Conservation (phyloP, 2,113 vertebrate species). For the Onychostoma macrolepis region DNA sequence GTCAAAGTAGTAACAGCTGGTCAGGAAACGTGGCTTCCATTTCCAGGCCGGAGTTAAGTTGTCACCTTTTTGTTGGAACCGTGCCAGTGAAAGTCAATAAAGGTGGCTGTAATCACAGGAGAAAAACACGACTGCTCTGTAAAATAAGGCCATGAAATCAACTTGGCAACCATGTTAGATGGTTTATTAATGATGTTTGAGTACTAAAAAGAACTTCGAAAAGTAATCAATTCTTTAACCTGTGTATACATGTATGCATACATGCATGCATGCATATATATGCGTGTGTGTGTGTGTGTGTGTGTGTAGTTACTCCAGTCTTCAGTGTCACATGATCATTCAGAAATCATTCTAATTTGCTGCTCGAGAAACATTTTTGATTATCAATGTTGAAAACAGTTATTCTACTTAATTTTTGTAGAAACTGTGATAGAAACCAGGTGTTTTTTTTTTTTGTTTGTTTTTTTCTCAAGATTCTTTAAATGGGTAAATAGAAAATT, state of each 20-base stretch:
- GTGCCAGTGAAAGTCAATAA: background rate
- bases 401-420: no score
- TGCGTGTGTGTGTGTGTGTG: no score
- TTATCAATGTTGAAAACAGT: no score
- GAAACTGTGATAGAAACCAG: no score
- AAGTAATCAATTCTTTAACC: background rate
- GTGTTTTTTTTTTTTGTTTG: no score
- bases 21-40: slow-evolving; percentile 1
- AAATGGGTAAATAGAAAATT: background rate
- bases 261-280: no score
- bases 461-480: background rate
- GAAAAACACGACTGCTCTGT: background rate
- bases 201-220: background rate
- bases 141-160: slow-evolving; percentile 17
- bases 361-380: no score
- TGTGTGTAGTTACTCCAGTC: background rate
- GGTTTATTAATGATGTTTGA: slow-evolving; percentile 9
- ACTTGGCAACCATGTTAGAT: background rate
- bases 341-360: no score
- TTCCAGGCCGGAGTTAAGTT: background rate
- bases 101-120: background rate
- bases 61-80: slow-evolving; percentile 13
- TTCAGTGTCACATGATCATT: background rate
- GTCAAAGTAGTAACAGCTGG: slow-evolving; percentile 38
- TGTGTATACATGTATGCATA: no score